Percentiles rank a stretch among this genome's conserved stretches.
phyloP scores from a whole-genome alignment of 2,113 vertebrate species.

The Pandion haliaetus region DNA sequence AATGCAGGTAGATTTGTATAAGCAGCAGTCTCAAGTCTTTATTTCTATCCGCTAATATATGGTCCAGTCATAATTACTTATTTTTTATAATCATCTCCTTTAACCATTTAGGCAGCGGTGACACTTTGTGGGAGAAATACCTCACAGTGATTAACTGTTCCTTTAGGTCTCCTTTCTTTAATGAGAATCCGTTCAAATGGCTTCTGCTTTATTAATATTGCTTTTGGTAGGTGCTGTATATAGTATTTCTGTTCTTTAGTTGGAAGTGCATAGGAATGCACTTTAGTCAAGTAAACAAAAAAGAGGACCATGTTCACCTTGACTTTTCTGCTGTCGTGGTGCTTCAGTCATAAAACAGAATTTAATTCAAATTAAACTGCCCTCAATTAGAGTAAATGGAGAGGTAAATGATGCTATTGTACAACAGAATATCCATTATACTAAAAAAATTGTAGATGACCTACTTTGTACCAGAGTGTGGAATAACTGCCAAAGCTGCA shows the following conservation, averaged over 20 bases:
- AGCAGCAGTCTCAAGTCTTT: not conserved
- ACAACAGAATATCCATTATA: slow-evolving; percentile 46
- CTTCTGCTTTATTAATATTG: not conserved
- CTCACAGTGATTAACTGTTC: not conserved
- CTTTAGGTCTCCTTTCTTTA: not conserved
- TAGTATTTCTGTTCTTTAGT: not conserved
- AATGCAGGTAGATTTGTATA: not conserved
- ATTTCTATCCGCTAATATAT: not conserved
- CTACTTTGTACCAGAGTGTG: not conserved
- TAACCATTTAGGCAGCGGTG: not conserved
- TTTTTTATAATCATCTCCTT: not conserved
- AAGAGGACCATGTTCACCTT: not conserved
- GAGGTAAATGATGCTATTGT: slow-evolving; percentile 35
- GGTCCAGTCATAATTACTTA: not conserved
- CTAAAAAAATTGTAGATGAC: not conserved
- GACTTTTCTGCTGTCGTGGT: not conserved
- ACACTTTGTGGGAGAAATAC: not conserved
- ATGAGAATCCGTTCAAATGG: not conserved
- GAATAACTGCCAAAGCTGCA: slow-evolving; percentile 41
- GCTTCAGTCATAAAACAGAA: slow-evolving; percentile 26
- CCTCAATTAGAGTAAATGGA: slow-evolving; percentile 62
- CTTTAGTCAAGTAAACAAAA: slow-evolving; percentile 18
- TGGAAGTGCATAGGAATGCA: not conserved
- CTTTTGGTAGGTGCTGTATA: not conserved
- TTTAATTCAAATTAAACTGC: slow-evolving; percentile 49